Base-by-base conservation (phyloP, 2,113 vertebrate species). In the Corythoichthys intestinalis region DNA sequence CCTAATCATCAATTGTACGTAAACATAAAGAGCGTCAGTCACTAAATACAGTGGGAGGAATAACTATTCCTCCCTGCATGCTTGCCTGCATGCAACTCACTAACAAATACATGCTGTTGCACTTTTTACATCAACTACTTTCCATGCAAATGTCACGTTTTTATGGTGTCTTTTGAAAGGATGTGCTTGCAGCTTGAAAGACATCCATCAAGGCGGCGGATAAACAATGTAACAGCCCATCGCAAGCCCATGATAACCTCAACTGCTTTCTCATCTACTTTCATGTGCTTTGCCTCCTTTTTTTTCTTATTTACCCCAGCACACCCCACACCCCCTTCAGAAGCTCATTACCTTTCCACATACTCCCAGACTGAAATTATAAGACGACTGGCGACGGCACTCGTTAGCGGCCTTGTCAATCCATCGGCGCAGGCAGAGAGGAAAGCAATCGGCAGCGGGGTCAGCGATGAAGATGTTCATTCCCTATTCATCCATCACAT, bases 351-450 rank as follows among this genome's bases (percentile, higher is more conserved):
- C 83, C 82, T 84, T 44, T 66, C 69, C 81, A 69, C 72, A n/a
- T 63, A 84, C 72, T 37, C 80, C 80, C 80, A 14, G 72, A 65
- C 72, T 84, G 78, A 88, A 93, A 91, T 92, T 87, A 91, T 87
- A 90, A 90, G 85, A 76, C 78, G 85, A 80, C 73, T 80, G 61
- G 79, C 91, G 91, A 90, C 89, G 74, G 76, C 79, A 76, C 89
- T 94, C 88, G 89, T 93, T 93, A 94, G 86, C 77, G 69, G 75
- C 61, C 65, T 84, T 93, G 90, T 93, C 91, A 92, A 85, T 92
- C 92, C 61, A 89, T 47, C 66, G 37, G 13, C 61, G 70, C 70
- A 50, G 78, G 80, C 79, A 78, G 76, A 82, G 83, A 88, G 84
- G 75, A 87, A 90, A 90, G 92, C 88, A 88, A 71, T 68, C 75